A percentile compares a stretch with the other conserved stretches of the same genome.
phyloP scores from a whole-genome alignment of 2,113 vertebrate species.

The Petrocephalus microphthalmus region DNA sequence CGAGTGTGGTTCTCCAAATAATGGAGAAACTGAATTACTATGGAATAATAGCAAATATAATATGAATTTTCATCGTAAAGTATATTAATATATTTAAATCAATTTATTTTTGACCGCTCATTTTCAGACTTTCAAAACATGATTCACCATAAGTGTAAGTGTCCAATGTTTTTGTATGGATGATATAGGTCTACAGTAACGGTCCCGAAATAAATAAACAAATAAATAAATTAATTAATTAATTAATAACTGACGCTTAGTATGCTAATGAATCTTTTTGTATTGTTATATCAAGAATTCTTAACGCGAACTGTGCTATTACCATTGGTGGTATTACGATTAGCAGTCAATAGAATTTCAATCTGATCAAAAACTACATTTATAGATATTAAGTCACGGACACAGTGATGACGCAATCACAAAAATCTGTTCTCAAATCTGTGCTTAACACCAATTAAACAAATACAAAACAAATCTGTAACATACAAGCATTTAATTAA shows the following conservation, averaged over 20 bases:
- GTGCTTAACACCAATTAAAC: not conserved
- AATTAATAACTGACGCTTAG: not conserved
- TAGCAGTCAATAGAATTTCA: not conserved
- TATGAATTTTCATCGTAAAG: not conserved
- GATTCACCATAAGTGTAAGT: not conserved
- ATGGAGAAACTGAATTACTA: not conserved
- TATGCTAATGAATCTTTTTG: not conserved
- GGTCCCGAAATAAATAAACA: not conserved
- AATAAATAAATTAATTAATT: too few species aligned
- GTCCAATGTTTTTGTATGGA: not conserved
- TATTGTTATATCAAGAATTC: not conserved
- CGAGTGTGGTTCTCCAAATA: not conserved
- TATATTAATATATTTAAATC: not conserved
- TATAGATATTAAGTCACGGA: not conserved
- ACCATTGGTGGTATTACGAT: not conserved
- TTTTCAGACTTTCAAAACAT: not conserved
- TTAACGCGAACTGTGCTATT: not conserved
- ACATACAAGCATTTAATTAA: not conserved
- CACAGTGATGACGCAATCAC: not conserved
- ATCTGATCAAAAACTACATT: not conserved
- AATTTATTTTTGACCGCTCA: not conserved
- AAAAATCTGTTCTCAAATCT: not conserved
- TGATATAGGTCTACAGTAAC: not conserved
- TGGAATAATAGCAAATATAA: not conserved
- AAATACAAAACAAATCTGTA: not conserved